Base-by-base conservation (phyloP, 2,797 vertebrate species). In the Melanotaenia pygmaea region DNA sequence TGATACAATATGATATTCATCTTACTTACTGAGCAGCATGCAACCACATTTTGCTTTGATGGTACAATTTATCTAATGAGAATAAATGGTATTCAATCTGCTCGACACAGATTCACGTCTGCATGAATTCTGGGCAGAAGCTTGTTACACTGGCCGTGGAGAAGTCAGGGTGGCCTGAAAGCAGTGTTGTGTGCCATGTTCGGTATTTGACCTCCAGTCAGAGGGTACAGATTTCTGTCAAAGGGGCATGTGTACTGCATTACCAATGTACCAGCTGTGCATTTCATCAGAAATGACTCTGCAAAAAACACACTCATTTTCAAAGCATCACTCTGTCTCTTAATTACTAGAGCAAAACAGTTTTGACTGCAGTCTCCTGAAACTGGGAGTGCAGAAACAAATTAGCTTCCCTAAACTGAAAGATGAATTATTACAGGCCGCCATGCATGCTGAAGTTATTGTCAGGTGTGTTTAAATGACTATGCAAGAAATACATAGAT, bases 281-380 rank as follows among this genome's bases (percentile, higher is more conserved):
- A 53, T 79, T 80, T 78, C 79, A 85, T 85, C 83, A 77, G 71
- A n/a, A 78, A 54, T 80, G 76, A 82, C 76, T 89, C 72, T 77
- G 72, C 82, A 80, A 72, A 80, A 79, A 67, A 40, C 59, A 30
- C 85, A 68, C 72, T 74, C 70, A 54, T 77, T 82, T 79, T 74
- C 61, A 75, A 84, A 79, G 77, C 57, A 67, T 74, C 64, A 62
- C 73, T 70, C 28, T 51, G 40, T 66, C 77, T 73, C 72, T 75
- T 70, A 80, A 68, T 59, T 54, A 67, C 57, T n/a, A 3, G 53
- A 73, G 74, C 34, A 47, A 76, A 80, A 60, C 53, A 9, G 64
- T 7, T 9, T n/a, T 20, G 62, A 70, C 43, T 9, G 67, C 76
- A 57, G 16, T 18, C 32, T 22, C 61, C 65, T 72, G 74, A 86